Percentiles rank a stretch among this genome's conserved stretches.
Conservation (phyloP, 2,888 invertebrate species). For the Cepaea hortensis region DNA sequence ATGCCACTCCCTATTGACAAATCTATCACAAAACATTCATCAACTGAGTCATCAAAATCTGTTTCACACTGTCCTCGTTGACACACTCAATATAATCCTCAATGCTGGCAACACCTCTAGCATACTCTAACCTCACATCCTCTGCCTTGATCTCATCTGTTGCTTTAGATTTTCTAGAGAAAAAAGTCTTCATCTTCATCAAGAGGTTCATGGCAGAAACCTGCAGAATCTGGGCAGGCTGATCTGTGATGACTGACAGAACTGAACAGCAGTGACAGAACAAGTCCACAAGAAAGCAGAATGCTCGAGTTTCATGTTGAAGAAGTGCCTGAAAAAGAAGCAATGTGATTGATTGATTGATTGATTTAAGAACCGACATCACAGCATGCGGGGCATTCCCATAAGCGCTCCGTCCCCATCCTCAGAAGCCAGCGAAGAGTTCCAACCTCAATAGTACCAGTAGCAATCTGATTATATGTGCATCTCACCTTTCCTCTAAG, state of each 20-base stretch:
- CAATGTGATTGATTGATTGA: too few species aligned
- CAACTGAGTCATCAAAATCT: neutral
- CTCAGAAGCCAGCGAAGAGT: too few species aligned
- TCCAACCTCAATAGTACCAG: too few species aligned
- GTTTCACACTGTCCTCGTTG: neutral
- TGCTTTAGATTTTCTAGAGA: neutral
- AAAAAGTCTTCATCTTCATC: neutral
- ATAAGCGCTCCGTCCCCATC: too few species aligned
- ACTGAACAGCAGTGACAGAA: constrained; percentile 21
- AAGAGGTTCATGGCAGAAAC: constrained; percentile 22
- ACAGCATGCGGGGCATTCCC: too few species aligned
- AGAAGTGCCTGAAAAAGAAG: constrained; percentile 21
- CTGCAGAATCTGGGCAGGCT: constrained; percentile 25
- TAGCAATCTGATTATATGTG: too few species aligned
- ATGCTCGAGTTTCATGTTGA: neutral
- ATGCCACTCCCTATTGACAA: too few species aligned
- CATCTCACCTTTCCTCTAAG: too few species aligned
- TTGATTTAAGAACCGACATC: too few species aligned
- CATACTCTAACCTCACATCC: neutral
- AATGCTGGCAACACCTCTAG: neutral
- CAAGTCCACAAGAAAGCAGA: neutral
- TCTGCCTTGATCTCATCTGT: neutral
- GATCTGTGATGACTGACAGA: neutral
- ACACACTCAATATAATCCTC: constrained; percentile 19
- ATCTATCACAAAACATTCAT: neutral